Evolutionary conservation across 2,888 invertebrate species (phyloP).

Genomic region (Eristalis tenax): DNA sequence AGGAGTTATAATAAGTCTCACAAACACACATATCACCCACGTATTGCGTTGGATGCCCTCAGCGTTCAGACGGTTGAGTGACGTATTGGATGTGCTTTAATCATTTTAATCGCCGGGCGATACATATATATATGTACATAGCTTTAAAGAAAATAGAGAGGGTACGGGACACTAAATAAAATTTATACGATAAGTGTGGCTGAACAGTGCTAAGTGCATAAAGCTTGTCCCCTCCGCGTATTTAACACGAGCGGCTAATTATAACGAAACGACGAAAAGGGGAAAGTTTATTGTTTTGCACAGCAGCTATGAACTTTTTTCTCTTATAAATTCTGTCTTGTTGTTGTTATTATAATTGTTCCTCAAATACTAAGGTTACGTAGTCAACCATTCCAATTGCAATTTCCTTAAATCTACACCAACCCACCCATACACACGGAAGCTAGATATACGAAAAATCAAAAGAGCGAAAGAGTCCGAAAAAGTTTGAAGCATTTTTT

Average conservation of each 20-base stretch:
- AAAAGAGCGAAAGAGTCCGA: not conserved
- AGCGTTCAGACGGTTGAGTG: not conserved
- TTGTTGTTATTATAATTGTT: slow-evolving; percentile 32
- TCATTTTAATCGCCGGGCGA: slow-evolving; percentile 21
- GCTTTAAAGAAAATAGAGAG: slow-evolving; percentile 4
- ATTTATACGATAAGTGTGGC: slow-evolving; percentile 49
- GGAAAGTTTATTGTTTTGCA: not conserved
- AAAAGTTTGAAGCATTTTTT: slow-evolving; percentile 34
- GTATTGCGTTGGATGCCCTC: not conserved
- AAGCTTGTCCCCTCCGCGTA: slow-evolving; percentile 54
- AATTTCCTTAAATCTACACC: slow-evolving; percentile 34
- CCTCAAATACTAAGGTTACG: slow-evolving; percentile 37
- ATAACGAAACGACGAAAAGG: slow-evolving; percentile 46
- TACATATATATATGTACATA: not conserved
- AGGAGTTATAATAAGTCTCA: not conserved
- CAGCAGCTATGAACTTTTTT: slow-evolving; percentile 15
- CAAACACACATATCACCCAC: slow-evolving; percentile 37
- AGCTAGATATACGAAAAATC: not conserved
- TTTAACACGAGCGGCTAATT: slow-evolving; percentile 65
- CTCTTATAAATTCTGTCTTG: slow-evolving; percentile 46
- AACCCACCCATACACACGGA: not conserved
- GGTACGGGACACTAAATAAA: slow-evolving; percentile 1
- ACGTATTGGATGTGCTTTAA: slow-evolving; percentile 26
- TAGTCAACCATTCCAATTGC: slow-evolving; percentile 36
- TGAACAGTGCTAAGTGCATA: slow-evolving; percentile 45